Percentiles rank a stretch among this genome's conserved stretches.
phyloP scores from a whole-genome alignment of 1,140 invertebrate genomes.

The Hypothenemus hampei region DNA sequence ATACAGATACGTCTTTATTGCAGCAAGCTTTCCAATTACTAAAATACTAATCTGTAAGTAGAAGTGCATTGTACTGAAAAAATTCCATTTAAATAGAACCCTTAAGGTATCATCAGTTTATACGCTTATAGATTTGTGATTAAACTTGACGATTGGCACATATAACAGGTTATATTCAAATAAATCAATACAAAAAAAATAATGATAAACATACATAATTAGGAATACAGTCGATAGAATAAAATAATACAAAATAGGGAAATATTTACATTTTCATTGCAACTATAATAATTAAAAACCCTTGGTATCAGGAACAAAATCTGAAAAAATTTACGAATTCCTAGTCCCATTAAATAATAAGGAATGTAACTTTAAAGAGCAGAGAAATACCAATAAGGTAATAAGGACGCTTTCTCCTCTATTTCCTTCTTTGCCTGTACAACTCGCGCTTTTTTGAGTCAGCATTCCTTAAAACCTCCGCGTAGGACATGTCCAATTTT shows the following conservation, averaged over 20 bases:
- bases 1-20: too few relatives aligned
- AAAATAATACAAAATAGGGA: too few relatives aligned
- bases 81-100: too few relatives aligned
- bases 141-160: constrained; percentile 14
- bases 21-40: too few relatives aligned
- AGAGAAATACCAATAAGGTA: neutral
- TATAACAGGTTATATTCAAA: neutral
- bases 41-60: too few relatives aligned
- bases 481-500: constrained; percentile 75
- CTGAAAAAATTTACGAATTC: neutral
- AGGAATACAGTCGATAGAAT: neutral
- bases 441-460: constrained; percentile 47
- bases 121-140: neutral
- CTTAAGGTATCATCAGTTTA: too few relatives aligned
- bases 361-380: neutral
- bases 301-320: neutral
- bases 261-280: too few relatives aligned
- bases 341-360: neutral
- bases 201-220: neutral
- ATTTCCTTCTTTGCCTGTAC: constrained; percentile 29
- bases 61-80: too few relatives aligned
- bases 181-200: neutral
- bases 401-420: neutral
- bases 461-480: constrained; percentile 69
- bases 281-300: neutral